Evolutionary conservation across 2,888 invertebrate species (phyloP).

Genomic region (Eristalinus sepulchralis): DNA sequence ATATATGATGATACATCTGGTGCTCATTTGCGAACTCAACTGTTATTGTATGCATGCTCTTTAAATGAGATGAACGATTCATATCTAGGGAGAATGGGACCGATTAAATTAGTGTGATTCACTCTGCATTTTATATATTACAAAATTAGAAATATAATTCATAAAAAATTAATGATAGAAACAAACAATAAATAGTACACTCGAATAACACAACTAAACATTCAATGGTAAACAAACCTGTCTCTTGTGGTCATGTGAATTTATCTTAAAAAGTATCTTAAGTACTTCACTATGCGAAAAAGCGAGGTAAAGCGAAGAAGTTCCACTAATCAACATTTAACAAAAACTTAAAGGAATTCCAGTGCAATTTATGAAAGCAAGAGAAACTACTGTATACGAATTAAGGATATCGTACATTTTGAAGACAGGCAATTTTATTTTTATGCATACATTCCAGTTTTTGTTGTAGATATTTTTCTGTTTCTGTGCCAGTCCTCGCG

Average conservation of each 20-base stretch:
- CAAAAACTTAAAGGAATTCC: constrained; percentile 40
- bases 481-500: constrained; percentile 53
- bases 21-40: constrained; percentile 56
- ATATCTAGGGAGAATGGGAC: constrained; percentile 28
- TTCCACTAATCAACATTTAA: constrained; percentile 3
- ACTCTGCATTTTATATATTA: too few species aligned
- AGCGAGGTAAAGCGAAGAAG: constrained; percentile 40
- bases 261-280: constrained; percentile 34
- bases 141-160: too few species aligned
- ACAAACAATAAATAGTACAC: constrained; percentile 51
- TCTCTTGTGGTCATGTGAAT: constrained; percentile 60
- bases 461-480: constrained; percentile 51
- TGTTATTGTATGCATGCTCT: constrained; percentile 46
- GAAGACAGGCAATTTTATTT: constrained; percentile 37
- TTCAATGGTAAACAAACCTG: constrained; percentile 58
- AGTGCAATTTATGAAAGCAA: neutral
- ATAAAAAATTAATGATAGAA: constrained; percentile 51
- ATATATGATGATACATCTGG: constrained; percentile 4
- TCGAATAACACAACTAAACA: constrained; percentile 62
- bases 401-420: constrained; percentile 46
- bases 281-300: constrained; percentile 33
- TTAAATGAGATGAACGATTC: constrained; percentile 23
- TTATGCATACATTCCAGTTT: constrained; percentile 38
- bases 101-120: constrained; percentile 56
- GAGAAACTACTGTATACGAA: constrained; percentile 37